phyloP scores from a whole-genome alignment of 2,797 vertebrate genomes.

The Rhynchotus rufescens region DNA sequence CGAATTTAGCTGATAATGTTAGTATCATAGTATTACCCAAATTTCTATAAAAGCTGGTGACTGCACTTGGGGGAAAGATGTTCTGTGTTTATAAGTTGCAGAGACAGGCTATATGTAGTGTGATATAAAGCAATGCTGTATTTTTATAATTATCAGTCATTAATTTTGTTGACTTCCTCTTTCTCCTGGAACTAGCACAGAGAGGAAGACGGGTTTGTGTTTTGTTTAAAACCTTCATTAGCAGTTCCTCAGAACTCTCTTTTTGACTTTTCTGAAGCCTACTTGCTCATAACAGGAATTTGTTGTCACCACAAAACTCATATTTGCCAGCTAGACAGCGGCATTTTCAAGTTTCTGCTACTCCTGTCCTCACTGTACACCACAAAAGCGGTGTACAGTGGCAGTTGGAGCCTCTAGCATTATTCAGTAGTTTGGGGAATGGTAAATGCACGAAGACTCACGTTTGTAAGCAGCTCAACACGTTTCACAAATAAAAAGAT shows the following conservation, averaged over 20 bases:
- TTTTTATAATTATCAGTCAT: conserved; percentile 31
- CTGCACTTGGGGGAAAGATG: neutral
- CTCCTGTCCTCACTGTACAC: neutral
- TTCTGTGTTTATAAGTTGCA: neutral
- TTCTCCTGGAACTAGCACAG: conserved; percentile 16
- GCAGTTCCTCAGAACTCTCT: neutral
- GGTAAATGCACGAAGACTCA: neutral
- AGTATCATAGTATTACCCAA: neutral
- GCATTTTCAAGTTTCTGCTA: neutral
- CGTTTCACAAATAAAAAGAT: neutral
- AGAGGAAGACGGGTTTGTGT: neutral
- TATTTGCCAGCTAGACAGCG: fast-evolving
- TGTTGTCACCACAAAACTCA: neutral
- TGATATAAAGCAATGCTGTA: conserved; percentile 13
- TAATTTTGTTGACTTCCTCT: conserved; percentile 36
- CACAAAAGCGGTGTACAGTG: neutral
- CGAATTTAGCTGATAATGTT: neutral
- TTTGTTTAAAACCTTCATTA: neutral
- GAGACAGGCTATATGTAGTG: neutral
- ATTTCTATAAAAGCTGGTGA: neutral
- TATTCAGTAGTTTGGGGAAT: neutral
- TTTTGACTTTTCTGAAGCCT: neutral
- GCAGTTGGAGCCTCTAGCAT: neutral
- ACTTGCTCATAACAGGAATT: neutral
- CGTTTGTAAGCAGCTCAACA: neutral